Base-by-base conservation (phyloP, 2,113 vertebrate species). In the Nesogale talazaci region DNA sequence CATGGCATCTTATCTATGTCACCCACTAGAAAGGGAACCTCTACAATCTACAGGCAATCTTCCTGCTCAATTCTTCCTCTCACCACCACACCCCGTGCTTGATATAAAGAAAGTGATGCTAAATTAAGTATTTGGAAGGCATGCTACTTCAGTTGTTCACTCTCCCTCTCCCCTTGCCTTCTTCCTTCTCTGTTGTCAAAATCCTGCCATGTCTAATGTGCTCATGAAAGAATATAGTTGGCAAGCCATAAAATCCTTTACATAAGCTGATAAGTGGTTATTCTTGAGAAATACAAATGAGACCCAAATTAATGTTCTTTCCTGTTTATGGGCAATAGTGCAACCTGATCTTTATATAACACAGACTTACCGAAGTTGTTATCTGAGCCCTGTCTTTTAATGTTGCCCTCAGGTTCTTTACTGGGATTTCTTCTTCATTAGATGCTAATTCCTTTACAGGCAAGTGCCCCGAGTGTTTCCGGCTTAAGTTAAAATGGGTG, bases 341-440 rank as follows among this genome's bases (percentile, higher is more conserved):
- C 79, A 88, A 89, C 65, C 94, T 94, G 67, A 92, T 94, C 83
- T 94, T 96, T 94, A 80, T 63, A 52, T 83, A 92, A 90, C 36
- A n/a, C 3, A 65, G 90, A 92, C 78, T 94, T 85, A 92, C 85
- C 83, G 74, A 88, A 86, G 88, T 36, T 88, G 9, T 90, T 92
- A 80, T 29, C 88, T 90, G 90, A 97, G 56, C 38, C 25, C 34
- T 86, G 23, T 42, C 83, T 81, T 83, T 94, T 95, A 95, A 91
- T 88, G 42, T 89, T 93, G 83, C 86, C 79, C 76, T 95, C 10
- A 19, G 83, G 92, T 83, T 90, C 80, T 93, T 77, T 65, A 36
- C 65, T 86, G 76, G 92, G 90, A 93, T 90, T 94, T 95, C 79
- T 86, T 90, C 91, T 93, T 96, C 90, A 90, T 94, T 92, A 94